Conservation (phyloP, 2,797 vertebrate genomes). For the Spinibarbus caldwelli region DNA sequence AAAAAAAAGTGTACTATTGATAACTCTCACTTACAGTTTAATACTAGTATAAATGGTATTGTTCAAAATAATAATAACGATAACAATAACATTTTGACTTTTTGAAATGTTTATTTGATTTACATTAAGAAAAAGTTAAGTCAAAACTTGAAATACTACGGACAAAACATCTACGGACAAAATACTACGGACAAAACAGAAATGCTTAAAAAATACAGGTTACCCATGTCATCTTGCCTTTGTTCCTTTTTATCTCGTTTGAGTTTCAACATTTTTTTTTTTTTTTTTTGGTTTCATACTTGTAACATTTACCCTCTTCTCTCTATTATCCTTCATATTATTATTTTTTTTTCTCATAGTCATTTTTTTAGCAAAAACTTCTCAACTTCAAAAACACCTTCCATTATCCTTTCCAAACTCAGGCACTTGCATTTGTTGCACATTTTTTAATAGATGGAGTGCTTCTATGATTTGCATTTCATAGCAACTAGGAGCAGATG, state of each 20-base stretch:
- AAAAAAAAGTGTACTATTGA: too few relatives aligned
- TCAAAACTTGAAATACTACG: constrained; percentile 61
- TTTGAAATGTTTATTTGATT: constrained; percentile 77
- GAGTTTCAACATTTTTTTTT: background rate
- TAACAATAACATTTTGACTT: constrained; percentile 56
- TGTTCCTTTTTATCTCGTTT: background rate
- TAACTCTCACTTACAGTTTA: background rate
- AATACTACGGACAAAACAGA: constrained; percentile 54
- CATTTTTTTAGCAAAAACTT: background rate
- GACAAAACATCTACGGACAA: constrained; percentile 58
- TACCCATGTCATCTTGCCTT: background rate
- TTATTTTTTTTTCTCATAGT: background rate
- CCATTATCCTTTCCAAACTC: background rate
- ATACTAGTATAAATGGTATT: background rate
- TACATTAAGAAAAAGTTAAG: constrained; percentile 66
- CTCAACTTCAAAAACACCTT: background rate
- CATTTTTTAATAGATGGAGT: background rate
- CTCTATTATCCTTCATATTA: background rate
- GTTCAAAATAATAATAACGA: background rate
- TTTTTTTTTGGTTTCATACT: background rate
- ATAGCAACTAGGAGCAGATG: constrained; percentile 33
- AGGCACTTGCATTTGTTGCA: constrained; percentile 2
- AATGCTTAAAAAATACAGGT: constrained; percentile 62
- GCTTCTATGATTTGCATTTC: background rate
- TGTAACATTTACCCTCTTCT: background rate